Evolutionary conservation across 1,140 invertebrate species (phyloP), one percentile per base, ranked within the genome.

Genomic region (Anthonomus grandis): DNA sequence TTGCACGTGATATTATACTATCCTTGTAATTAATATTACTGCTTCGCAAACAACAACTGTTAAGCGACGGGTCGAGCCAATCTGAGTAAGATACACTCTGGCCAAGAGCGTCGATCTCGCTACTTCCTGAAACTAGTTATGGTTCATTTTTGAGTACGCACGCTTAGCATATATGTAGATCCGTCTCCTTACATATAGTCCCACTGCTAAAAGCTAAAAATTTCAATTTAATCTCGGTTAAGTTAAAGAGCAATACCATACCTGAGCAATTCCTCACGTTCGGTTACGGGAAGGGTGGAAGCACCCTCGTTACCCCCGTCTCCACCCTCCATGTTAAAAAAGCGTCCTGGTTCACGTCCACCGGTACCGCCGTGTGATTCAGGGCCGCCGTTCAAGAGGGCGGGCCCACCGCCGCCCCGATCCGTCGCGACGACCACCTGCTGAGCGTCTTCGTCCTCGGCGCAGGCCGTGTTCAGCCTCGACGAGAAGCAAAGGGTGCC

Each of bases 401-500:
- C n/a, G 13, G 25, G 46, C 6, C 24, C 13, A 21, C 44, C 22
- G 34, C 31, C 46, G 18, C 42, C 42, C 12, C 37, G 31, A 44
- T 48, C 24, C 24, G 22, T 25, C 13, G 47, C 19, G 27, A 51
- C 21, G 24, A 53, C 48, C 19, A 54, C 39, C 22, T 19, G 15
- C 57, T 58, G 75, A 74, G 57, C 45, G 64, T 77, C 73, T 72
- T 79, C 81, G 79, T 86, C 84, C 79, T 87, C 86, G 81, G 81
- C 85, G 82, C 83, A 83, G 79, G 82, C 80, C 22, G 39, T 51
- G 73, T 82, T 82, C 76, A 85, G 85, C 82, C 85, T 83, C 79
- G 86, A 88, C 81, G 86, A 86, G 84, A 90, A 90, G 84, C 88
- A 90, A 78, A 90, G 79, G 27, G 72, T 70, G 76, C 89, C 86